Percentiles rank a stretch among this genome's conserved stretches.
Conservation (phyloP, 2,888 invertebrate species). For the Nebria salina region DNA sequence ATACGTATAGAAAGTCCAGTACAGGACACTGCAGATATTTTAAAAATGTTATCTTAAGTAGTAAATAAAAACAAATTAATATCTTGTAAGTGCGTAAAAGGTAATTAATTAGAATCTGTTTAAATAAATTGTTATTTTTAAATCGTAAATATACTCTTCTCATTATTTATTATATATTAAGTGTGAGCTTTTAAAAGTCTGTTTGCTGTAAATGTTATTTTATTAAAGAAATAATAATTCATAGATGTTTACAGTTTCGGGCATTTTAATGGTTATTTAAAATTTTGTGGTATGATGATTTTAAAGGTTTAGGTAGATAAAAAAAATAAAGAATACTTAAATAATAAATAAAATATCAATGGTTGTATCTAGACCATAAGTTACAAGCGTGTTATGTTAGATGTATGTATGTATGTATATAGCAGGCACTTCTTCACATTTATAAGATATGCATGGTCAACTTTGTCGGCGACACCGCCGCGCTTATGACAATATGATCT, state of each 20-base stretch:
- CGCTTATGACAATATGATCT: slow-evolving; percentile 38
- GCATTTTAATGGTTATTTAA: not conserved
- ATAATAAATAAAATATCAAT: slow-evolving; percentile 13
- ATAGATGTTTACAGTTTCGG: not conserved
- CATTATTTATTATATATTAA: too few species aligned
- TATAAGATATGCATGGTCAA: slow-evolving; percentile 20
- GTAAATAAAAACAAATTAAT: too few species aligned
- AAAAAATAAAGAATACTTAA: not conserved
- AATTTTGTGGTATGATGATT: not conserved
- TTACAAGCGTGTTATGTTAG: slow-evolving; percentile 32
- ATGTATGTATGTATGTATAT: too few species aligned
- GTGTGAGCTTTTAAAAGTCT: not conserved
- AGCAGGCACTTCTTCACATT: not conserved
- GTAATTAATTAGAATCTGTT: too few species aligned
- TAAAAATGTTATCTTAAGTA: too few species aligned
- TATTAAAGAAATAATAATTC: not conserved
- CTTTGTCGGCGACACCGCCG: slow-evolving; percentile 41
- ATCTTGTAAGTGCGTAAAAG: too few species aligned
- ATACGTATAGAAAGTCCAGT: too few species aligned
- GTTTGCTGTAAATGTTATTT: not conserved
- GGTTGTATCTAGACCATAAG: slow-evolving; percentile 40
- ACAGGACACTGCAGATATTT: too few species aligned
- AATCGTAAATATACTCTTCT: too few species aligned
- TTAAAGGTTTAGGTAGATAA: too few species aligned
- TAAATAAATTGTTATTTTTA: too few species aligned